phyloP scores from a whole-genome alignment of 2,113 vertebrate genomes.

The Tursiops truncatus region DNA sequence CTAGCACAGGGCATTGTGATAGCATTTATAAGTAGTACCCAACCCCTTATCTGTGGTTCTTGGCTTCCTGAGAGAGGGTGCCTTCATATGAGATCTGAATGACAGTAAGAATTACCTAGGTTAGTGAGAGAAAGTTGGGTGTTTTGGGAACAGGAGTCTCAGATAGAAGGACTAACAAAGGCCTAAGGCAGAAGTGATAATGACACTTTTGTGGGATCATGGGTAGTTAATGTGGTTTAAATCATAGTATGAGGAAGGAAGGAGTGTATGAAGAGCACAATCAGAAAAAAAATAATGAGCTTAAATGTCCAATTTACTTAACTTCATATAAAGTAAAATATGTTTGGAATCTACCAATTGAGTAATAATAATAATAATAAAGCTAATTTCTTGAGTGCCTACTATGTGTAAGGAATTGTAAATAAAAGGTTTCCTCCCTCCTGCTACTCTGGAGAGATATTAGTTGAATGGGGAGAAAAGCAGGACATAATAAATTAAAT shows the following conservation, averaged over 20 bases:
- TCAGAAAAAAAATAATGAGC: background rate
- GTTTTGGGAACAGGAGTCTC: background rate
- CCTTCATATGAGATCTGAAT: background rate
- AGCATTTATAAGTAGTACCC: background rate
- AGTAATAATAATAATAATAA: background rate
- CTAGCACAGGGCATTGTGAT: background rate
- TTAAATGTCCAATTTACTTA: background rate
- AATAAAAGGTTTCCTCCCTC: background rate
- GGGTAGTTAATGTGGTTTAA: background rate
- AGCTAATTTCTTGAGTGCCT: background rate
- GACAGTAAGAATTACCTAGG: background rate
- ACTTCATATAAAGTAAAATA: background rate
- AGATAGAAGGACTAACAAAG: background rate
- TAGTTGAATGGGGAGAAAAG: slow-evolving; percentile 46
- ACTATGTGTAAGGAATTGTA: slow-evolving; percentile 5
- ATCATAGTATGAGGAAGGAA: background rate
- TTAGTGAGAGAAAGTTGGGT: background rate
- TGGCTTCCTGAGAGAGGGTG: background rate
- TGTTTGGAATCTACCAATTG: background rate
- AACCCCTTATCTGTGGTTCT: background rate
- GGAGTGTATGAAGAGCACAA: background rate
- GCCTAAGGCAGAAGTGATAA: background rate
- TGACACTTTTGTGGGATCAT: background rate
- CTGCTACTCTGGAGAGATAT: slow-evolving; percentile 15
- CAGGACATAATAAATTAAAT: slow-evolving; percentile 60